A percentile compares a stretch with the other conserved stretches of the same genome.
Evolutionary conservation across 1,140 invertebrate species (phyloP).

Genomic region (Helicoverpa zea): DNA sequence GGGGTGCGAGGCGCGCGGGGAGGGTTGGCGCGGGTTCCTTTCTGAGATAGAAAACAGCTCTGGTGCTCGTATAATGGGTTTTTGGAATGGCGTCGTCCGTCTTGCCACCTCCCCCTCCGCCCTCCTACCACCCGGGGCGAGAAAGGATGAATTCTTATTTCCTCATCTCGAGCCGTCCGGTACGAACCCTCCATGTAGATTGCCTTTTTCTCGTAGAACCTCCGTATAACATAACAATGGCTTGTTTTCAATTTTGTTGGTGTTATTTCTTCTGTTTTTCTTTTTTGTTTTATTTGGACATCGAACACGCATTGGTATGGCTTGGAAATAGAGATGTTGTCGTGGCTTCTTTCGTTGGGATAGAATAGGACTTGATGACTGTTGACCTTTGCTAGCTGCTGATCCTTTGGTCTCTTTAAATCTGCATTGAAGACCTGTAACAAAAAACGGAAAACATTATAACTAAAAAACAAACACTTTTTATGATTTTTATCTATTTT

Average conservation of each 20-base stretch:
- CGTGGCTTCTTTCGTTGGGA: no score
- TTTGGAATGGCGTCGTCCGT: conserved; percentile 87
- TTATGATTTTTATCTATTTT: no score
- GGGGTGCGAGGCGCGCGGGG: conserved; percentile 52
- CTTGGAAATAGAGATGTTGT: not conserved
- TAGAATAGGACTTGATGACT: no score
- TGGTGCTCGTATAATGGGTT: conserved; percentile 86
- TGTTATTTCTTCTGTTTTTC: conserved; percentile 71
- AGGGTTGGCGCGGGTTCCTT: conserved; percentile 71
- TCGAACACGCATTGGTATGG: conserved; percentile 6
- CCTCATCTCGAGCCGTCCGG: conserved; percentile 84
- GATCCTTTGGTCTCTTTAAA: not conserved
- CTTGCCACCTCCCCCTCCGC: conserved; percentile 74
- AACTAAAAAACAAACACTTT: not conserved
- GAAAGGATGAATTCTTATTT: conserved; percentile 87
- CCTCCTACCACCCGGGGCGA: conserved; percentile 65
- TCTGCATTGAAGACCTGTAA: conserved; percentile 1
- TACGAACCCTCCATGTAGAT: conserved; percentile 84
- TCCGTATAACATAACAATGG: conserved; percentile 85
- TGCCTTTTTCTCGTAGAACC: conserved; percentile 83
- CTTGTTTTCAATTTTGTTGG: conserved; percentile 85
- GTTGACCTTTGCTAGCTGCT: not conserved
- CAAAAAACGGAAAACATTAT: not conserved
- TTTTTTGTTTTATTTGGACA: conserved; percentile 46
- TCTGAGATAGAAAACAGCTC: conserved; percentile 87